Evolutionary conservation across 53 echinoderm and acorn worm genomes (phyloP).

Genomic region (Pentamera pediparva): DNA sequence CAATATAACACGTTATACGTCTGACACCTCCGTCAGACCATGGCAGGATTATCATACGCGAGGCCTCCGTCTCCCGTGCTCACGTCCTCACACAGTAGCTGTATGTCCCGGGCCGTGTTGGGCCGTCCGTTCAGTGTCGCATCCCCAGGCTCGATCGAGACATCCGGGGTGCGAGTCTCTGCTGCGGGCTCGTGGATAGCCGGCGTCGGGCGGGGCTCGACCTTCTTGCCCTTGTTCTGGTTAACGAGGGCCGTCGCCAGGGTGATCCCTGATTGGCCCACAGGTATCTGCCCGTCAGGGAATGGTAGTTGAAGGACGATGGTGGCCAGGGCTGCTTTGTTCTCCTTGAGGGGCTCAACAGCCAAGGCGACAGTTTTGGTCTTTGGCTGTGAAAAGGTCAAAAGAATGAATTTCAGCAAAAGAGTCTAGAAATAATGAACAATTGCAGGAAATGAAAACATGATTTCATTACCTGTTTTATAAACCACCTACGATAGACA

Average conservation of each 20-base stretch:
- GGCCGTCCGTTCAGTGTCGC: neutral
- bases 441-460: no score
- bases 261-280: conserved; percentile 57
- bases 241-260: conserved; percentile 73
- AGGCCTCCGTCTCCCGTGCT: neutral
- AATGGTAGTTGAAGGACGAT: conserved; percentile 83
- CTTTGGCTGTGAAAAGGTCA: conserved; percentile 46
- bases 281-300: conserved; percentile 57
- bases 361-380: conserved; percentile 51
- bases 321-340: conserved; percentile 71
- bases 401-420: conserved; percentile 2
- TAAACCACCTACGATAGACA: no score
- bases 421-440: neutral
- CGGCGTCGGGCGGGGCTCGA: conserved; percentile 24
- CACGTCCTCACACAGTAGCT: neutral
- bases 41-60: conserved; percentile 86
- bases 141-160: neutral
- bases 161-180: neutral
- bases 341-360: conserved; percentile 61
- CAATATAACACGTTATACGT: no score
- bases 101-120: conserved; percentile 10
- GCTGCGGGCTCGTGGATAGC: conserved; percentile 1
- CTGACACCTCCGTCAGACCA: conserved; percentile 51
- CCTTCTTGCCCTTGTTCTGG: conserved; percentile 62
- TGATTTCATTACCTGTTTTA: no score